phyloP scores from a whole-genome alignment of 1,140 invertebrate species.

The Wiebesia pumilae region DNA sequence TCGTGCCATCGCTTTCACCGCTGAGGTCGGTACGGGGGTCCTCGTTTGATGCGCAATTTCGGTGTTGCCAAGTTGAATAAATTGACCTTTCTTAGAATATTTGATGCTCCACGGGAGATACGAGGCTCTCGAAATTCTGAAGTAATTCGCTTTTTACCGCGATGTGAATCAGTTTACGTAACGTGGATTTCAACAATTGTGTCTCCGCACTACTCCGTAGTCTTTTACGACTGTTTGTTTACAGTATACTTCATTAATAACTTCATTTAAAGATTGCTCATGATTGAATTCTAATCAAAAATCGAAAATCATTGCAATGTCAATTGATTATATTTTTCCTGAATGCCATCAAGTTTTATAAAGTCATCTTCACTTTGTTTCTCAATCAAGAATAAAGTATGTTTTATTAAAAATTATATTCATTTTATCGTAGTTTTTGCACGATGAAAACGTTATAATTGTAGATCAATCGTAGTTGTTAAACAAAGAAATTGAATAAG shows the following conservation, averaged over 20 bases:
- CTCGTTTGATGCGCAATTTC: constrained; percentile 64
- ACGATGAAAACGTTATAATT: background rate
- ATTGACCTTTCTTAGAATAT: no score
- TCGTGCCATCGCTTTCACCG: constrained; percentile 82
- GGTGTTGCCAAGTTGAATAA: background rate
- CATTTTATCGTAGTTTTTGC: no score
- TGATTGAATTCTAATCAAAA: background rate
- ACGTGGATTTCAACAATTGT: no score
- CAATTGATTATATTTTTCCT: no score
- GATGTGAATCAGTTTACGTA: no score
- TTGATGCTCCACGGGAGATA: background rate
- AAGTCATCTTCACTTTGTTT: no score
- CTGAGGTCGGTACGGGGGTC: constrained; percentile 86
- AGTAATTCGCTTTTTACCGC: background rate
- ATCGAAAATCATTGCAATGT: background rate
- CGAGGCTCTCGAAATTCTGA: background rate
- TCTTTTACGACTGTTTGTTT: background rate
- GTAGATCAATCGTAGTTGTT: background rate
- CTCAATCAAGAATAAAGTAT: no score
- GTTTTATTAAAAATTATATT: no score
- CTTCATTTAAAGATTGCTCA: background rate
- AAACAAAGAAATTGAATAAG: background rate
- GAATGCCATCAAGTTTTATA: no score
- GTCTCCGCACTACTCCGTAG: background rate
- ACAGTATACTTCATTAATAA: background rate